Evolutionary conservation across 2,113 vertebrate species (phyloP), one percentile per base, ranked within the genome.

Genomic region (Saiga tatarica): DNA sequence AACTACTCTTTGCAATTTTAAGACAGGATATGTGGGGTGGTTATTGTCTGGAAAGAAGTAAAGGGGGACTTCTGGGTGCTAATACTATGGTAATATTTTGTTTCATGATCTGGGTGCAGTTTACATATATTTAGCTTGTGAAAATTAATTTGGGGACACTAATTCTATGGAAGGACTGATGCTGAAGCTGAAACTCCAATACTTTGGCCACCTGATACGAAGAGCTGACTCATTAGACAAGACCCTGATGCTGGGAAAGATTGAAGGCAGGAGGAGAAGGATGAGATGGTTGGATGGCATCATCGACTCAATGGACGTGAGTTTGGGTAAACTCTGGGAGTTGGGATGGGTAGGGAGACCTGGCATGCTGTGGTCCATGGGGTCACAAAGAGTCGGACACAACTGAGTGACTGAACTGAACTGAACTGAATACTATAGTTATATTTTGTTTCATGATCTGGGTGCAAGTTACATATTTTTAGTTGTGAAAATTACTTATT

Each of bases 131-230:
- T 21, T 36, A 21, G 33, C 33, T 71, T 71, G 17, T 71, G 64
- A 71, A 21, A 71, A 71, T 79, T 79, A 79, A 67, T 67, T 67
- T n/a, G 0, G 64, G 64, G 8, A 8, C 64, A 36, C 33, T 67
- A 67, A 67, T 36, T n/a, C 64, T 67, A 19, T 67, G 64, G 33
- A 67, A 67, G 16, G 64, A 21, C 33, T 67, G 64, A 67, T 67
- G 64, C 10, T 67, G 64, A 67, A 67, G 16, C 64, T 67, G 64
- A 67, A 67, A 67, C 64, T 67, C 16, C 64, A 67, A 36, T 67
- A 19, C 16, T 67, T 19, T 67, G 33, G 33, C 64, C 33, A 19
- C 16, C 33, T 67, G 16, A 67, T 0, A 1, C 0, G 0, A 67
- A 19, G 64, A 67, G 62, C 62, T 19, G 33, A 67, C 33, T n/a